Conservation (phyloP, 2,888 invertebrate species). For the Agrotis exclamationis region DNA sequence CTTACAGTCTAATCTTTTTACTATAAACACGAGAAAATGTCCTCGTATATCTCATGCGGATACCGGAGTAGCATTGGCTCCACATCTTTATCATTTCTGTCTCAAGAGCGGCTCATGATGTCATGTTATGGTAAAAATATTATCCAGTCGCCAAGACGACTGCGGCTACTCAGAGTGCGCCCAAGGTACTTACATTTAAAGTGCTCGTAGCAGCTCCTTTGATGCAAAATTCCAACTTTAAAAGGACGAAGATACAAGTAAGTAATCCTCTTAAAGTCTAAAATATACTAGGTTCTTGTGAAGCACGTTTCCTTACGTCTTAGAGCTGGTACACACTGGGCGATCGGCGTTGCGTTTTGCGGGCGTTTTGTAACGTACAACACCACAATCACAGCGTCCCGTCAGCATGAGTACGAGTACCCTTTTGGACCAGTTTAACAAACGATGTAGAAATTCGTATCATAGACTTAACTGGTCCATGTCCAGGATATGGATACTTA, state of each 20-base stretch:
- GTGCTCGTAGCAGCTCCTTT: constrained; percentile 14
- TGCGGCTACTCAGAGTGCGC: neutral
- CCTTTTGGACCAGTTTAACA: too few relatives aligned
- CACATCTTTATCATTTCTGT: neutral
- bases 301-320: constrained; percentile 37
- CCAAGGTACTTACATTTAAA: constrained; percentile 15
- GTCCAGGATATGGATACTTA: too few relatives aligned
- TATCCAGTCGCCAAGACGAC: neutral
- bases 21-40: neutral
- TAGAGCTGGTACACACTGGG: neutral
- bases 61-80: neutral
- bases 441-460: too few relatives aligned
- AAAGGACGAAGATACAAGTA: constrained; percentile 1
- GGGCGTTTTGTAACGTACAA: too few relatives aligned
- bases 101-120: neutral
- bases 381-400: too few relatives aligned
- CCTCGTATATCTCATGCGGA: neutral
- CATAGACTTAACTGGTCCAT: too few relatives aligned
- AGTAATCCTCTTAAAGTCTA: constrained; percentile 33
- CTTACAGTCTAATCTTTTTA: neutral
- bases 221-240: constrained; percentile 20
- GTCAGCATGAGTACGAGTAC: too few relatives aligned
- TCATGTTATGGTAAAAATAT: constrained; percentile 1
- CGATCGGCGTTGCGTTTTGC: too few relatives aligned
- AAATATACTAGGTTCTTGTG: constrained; percentile 33